Conservation (phyloP, 2,888 invertebrate genomes). For the Caenorhabditis japonica region DNA sequence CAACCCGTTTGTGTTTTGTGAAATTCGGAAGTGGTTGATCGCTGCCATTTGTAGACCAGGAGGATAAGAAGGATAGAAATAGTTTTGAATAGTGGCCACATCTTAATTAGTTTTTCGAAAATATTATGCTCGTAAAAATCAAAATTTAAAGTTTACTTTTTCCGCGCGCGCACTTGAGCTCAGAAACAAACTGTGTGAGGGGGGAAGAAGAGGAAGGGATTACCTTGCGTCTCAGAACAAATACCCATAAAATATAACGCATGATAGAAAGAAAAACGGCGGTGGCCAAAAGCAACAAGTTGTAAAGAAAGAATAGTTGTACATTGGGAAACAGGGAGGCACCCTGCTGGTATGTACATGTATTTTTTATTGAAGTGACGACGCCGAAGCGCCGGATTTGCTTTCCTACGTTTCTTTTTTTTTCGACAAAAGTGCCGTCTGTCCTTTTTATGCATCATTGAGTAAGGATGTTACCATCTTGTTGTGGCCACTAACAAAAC, state of each 20-base stretch:
- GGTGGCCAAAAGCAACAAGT: slow-evolving; percentile 41
- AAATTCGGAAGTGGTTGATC: too few relatives aligned
- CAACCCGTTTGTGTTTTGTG: too few relatives aligned
- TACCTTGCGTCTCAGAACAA: too few relatives aligned
- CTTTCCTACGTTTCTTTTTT: slow-evolving; percentile 36
- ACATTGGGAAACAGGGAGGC: slow-evolving; percentile 10
- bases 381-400: slow-evolving; percentile 19
- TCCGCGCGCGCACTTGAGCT: slow-evolving; percentile 15
- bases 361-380: slow-evolving; percentile 37
- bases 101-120: too few relatives aligned
- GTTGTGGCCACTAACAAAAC: too few relatives aligned
- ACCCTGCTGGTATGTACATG: slow-evolving; percentile 36
- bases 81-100: too few relatives aligned
- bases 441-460: slow-evolving; percentile 45
- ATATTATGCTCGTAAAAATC: too few relatives aligned
- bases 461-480: slow-evolving; percentile 35
- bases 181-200: slow-evolving; percentile 29
- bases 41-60: too few relatives aligned
- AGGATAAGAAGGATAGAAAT: too few relatives aligned
- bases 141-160: background rate
- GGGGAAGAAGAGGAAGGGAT: slow-evolving; percentile 15
- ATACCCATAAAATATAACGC: slow-evolving; percentile 27
- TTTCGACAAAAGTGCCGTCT: slow-evolving; percentile 20
- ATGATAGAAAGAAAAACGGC: slow-evolving; percentile 11
- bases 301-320: slow-evolving; percentile 43